Conservation (phyloP, 2,888 invertebrate species). For the Mesochorus sp. region DNA sequence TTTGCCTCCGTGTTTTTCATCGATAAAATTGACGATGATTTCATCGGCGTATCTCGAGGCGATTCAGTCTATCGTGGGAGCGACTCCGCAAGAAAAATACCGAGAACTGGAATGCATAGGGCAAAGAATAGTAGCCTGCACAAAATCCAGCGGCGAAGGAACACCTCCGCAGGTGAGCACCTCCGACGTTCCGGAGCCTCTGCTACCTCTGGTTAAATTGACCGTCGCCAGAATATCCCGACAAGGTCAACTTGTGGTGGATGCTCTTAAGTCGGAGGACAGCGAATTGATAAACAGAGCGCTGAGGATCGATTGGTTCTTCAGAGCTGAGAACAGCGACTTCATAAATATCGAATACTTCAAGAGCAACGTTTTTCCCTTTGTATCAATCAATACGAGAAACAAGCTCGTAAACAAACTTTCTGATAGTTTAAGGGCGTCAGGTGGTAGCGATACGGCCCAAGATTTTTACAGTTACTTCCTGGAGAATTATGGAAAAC, state of each 20-base stretch:
- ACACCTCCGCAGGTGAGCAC: not conserved
- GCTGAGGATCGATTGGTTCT: conserved; percentile 73
- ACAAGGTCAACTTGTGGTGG: conserved; percentile 64
- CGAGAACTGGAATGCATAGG: conserved; percentile 66
- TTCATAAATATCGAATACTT: conserved; percentile 71
- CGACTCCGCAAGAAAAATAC: conserved; percentile 70
- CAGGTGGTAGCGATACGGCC: conserved; percentile 61
- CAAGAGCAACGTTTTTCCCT: conserved; percentile 68
- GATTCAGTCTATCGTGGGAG: conserved; percentile 73
- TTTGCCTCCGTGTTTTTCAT: no score
- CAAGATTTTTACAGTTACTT: conserved; percentile 71
- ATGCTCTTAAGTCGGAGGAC: conserved; percentile 76
- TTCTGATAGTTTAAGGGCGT: conserved; percentile 58
- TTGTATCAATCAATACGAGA: conserved; percentile 71
- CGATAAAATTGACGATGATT: no score
- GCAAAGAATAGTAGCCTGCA: conserved; percentile 13
- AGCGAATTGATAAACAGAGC: conserved; percentile 70
- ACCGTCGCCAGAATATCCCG: conserved; percentile 69
- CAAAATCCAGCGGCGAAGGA: conserved; percentile 31
- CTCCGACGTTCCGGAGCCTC: conserved; percentile 61
- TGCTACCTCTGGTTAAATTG: conserved; percentile 68
- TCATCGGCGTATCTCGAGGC: conserved; percentile 69
- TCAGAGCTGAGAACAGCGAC: conserved; percentile 66
- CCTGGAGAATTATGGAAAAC: conserved; percentile 62
- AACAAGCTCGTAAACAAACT: conserved; percentile 71